phyloP scores from a whole-genome alignment of 2,113 vertebrate genomes.

The Prionailurus bengalensis region DNA sequence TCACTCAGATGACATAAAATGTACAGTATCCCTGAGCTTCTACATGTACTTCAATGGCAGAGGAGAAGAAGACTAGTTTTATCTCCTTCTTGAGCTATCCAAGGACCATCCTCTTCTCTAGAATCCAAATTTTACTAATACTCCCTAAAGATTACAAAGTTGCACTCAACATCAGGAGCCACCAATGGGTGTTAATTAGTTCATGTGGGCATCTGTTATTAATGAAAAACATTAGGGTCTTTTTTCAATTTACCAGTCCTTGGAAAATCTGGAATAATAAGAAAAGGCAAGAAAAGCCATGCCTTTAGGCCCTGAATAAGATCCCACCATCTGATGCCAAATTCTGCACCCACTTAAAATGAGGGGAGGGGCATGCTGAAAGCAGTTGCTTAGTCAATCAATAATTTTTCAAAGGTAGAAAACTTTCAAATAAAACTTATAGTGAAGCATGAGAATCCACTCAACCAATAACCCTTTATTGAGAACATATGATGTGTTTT shows the following conservation, averaged over 20 bases:
- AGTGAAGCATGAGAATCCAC: background rate
- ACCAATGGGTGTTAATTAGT: background rate
- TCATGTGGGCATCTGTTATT: background rate
- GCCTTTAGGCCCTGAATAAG: background rate
- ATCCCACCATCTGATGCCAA: background rate
- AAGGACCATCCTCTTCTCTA: background rate
- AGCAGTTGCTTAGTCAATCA: background rate
- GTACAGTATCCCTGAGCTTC: background rate
- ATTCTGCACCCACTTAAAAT: background rate
- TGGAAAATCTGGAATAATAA: background rate
- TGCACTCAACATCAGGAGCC: background rate
- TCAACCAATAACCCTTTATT: background rate
- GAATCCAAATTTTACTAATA: background rate
- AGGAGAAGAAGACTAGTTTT: background rate
- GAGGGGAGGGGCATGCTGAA: background rate
- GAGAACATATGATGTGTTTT: background rate
- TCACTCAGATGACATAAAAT: background rate
- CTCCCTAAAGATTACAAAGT: background rate
- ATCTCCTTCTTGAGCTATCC: background rate
- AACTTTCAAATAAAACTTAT: background rate
- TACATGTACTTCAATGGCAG: background rate
- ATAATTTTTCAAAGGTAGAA: conserved; percentile 22
- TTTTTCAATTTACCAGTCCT: background rate
- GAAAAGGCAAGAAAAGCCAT: background rate
- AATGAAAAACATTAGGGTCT: background rate